Conservation (phyloP, 2,888 invertebrate genomes). For the Litoditis marina region DNA sequence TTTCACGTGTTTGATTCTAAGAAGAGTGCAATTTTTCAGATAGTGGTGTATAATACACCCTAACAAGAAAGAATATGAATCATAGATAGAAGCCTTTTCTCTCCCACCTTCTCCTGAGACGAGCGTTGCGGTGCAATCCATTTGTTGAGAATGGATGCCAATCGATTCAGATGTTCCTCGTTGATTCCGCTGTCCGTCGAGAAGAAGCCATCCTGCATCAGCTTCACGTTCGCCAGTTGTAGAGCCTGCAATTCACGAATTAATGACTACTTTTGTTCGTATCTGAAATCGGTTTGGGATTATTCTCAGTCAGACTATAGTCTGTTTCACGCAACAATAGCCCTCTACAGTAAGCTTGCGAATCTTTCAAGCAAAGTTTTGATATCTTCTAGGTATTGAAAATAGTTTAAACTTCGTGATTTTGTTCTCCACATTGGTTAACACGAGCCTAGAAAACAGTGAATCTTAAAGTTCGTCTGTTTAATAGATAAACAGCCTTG, state of each 20-base stretch:
- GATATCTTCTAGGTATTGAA: too few relatives aligned
- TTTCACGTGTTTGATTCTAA: not conserved
- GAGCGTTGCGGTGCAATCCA: conserved; percentile 44
- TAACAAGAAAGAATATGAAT: not conserved
- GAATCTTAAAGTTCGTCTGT: too few relatives aligned
- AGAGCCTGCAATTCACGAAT: conserved; percentile 71
- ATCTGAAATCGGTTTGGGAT: not conserved
- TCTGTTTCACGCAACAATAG: too few relatives aligned
- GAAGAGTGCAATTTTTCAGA: not conserved
- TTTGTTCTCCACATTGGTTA: too few relatives aligned
- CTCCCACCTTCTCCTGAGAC: conserved; percentile 29
- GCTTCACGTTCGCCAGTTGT: conserved; percentile 79
- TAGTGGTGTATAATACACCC: not conserved
- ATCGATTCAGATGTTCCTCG: conserved; percentile 38
- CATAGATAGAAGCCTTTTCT: too few relatives aligned
- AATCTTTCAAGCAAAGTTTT: too few relatives aligned
- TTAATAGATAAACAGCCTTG: too few relatives aligned
- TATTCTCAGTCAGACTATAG: not conserved
- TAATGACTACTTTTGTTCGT: too few relatives aligned
- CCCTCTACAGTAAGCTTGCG: too few relatives aligned
- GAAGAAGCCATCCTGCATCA: conserved; percentile 69
- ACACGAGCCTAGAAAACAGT: too few relatives aligned
- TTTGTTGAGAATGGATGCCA: conserved; percentile 45
- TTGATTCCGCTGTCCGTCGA: conserved; percentile 42
- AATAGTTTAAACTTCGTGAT: too few relatives aligned